Conservation (phyloP, 1,140 invertebrate species). For the Zaprionus capensis region DNA sequence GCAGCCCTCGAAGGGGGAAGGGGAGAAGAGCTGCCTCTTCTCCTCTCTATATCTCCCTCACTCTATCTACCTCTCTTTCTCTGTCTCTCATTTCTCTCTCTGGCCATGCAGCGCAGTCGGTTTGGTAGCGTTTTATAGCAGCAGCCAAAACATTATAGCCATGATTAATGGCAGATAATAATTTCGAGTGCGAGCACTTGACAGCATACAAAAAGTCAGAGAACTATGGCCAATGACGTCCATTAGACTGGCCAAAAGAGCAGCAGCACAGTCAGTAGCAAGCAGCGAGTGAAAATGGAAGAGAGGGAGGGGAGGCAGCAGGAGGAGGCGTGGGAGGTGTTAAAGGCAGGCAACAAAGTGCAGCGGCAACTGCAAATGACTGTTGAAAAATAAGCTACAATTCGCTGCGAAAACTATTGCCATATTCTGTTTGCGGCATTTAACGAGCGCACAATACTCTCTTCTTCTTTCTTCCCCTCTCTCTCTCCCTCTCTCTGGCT, state of each 20-base stretch:
- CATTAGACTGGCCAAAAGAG: slow-evolving; percentile 69
- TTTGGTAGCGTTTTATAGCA: slow-evolving; percentile 76
- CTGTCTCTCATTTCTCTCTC: background rate
- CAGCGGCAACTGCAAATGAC: slow-evolving; percentile 74
- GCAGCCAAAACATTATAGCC: slow-evolving; percentile 77
- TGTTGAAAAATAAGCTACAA: slow-evolving; percentile 76
- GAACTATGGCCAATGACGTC: slow-evolving; percentile 82
- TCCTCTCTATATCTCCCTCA: no score
- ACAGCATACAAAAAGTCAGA: slow-evolving; percentile 82
- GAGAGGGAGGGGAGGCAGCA: background rate
- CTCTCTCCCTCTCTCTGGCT: slow-evolving; percentile 9
- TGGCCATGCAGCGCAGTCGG: slow-evolving; percentile 27
- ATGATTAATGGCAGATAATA: slow-evolving; percentile 83
- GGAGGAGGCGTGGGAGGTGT: slow-evolving; percentile 12
- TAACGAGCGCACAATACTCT: slow-evolving; percentile 36
- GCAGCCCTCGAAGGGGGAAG: slow-evolving; percentile 25
- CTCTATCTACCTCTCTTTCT: background rate
- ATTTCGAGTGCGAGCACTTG: slow-evolving; percentile 82
- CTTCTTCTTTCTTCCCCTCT: background rate
- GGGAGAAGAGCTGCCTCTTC: background rate
- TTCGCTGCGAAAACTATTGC: slow-evolving; percentile 73
- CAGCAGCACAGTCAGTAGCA: slow-evolving; percentile 16
- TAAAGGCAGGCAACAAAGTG: slow-evolving; percentile 58
- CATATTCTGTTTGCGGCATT: slow-evolving; percentile 80
- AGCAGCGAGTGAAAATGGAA: slow-evolving; percentile 2